These are phyloP conservation scores for Chaetodon trifascialis DNA, from an alignment of 2,113 vertebrate species.

Conservation along the genomic window DNA sequence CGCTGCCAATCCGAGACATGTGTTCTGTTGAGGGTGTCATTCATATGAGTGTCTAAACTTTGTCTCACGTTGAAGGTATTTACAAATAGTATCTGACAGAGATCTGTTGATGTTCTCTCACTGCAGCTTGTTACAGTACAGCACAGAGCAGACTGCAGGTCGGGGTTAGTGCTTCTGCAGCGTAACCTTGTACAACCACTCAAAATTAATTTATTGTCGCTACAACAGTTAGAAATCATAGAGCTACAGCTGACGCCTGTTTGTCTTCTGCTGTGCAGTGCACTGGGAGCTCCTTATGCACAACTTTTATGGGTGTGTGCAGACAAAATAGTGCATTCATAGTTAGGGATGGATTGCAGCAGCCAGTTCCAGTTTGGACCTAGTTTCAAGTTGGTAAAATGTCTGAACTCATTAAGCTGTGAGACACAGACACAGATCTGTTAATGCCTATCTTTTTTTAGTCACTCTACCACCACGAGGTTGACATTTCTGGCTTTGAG, in stretches of 20 bases:
- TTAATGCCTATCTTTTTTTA: neutral
- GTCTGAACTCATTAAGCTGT: neutral
- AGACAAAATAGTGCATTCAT: neutral
- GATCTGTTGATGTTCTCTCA: neutral
- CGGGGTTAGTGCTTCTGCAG: neutral
- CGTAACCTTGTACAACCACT: neutral
- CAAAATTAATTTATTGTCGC: neutral
- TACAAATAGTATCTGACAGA: constrained; percentile 7
- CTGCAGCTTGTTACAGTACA: neutral
- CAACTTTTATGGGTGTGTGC: neutral
- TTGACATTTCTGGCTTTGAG: too few species aligned
- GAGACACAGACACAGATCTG: neutral
- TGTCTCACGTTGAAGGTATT: constrained; percentile 11
- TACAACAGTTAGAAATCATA: neutral
- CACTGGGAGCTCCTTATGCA: neutral
- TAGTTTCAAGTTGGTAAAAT: neutral
- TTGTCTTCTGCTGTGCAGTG: neutral
- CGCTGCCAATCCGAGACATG: constrained; percentile 26
- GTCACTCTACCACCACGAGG: too few species aligned
- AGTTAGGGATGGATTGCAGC: neutral
- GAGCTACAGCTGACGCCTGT: neutral
- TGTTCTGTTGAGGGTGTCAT: constrained; percentile 24
- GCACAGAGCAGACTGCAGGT: neutral
- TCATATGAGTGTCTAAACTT: constrained; percentile 22
- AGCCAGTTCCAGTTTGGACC: neutral